Conservation (phyloP, 2,113 vertebrate genomes). For the Rhombomys opimus region DNA sequence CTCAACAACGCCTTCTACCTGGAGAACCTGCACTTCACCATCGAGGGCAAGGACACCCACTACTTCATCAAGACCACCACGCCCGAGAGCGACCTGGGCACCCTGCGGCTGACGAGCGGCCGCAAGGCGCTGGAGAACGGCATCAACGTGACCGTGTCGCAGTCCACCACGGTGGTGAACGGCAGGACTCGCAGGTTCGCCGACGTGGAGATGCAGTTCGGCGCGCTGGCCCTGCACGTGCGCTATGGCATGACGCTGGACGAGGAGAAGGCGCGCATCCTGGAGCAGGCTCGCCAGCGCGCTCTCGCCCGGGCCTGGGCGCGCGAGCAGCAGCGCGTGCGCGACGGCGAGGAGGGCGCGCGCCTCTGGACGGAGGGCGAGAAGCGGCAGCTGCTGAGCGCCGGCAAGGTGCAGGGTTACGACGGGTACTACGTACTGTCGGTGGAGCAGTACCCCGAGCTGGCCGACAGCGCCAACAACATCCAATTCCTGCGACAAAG, state of each 20-base stretch:
- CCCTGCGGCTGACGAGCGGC: conserved; percentile 95
- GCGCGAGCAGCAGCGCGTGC: conserved; percentile 95
- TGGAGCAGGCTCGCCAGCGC: conserved; percentile 96
- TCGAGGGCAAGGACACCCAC: conserved; percentile 97
- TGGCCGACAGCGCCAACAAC: conserved; percentile 98
- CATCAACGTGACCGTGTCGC: conserved; percentile 97
- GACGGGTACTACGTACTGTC: conserved; percentile 99
- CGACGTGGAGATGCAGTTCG: conserved; percentile 96
- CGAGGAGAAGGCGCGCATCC: conserved; percentile 96
- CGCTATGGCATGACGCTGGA: conserved; percentile 97
- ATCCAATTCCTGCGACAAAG: conserved; percentile 99
- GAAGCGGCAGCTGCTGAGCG: conserved; percentile 97
- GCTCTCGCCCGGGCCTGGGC: conserved; percentile 95
- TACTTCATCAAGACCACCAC: conserved; percentile 97
- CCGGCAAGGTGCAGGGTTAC: conserved; percentile 96
- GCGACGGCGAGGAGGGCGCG: conserved; percentile 96
- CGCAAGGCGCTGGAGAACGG: conserved; percentile 97
- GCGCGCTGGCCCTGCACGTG: conserved; percentile 94
- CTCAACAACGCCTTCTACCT: conserved; percentile 98
- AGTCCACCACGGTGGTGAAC: conserved; percentile 97
- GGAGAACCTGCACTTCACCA: conserved; percentile 96
- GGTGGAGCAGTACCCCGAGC: conserved; percentile 99
- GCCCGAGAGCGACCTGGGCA: conserved; percentile 95
- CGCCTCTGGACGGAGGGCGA: conserved; percentile 98
- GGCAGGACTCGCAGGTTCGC: conserved; percentile 98